A percentile compares a stretch with the other conserved stretches of the same genome.
Conservation (phyloP, 2,888 invertebrate species). For the Heliconius erato region DNA sequence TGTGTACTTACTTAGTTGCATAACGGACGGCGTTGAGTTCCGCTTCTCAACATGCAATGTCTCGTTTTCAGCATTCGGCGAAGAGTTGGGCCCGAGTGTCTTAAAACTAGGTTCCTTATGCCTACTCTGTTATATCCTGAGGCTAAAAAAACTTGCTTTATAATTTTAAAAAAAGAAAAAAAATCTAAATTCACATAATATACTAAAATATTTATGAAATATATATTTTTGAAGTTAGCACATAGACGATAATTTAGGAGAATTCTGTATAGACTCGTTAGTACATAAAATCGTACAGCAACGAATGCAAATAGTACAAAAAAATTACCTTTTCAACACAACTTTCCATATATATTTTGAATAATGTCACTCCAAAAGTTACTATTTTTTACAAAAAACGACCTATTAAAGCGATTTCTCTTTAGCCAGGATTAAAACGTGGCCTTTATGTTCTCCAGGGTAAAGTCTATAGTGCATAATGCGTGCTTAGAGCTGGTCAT, state of each 20-base stretch:
- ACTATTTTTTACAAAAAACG: conserved; percentile 9
- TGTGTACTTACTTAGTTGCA: too few relatives aligned
- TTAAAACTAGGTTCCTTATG: neutral
- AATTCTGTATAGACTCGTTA: conserved; percentile 21
- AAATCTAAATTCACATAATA: too few relatives aligned
- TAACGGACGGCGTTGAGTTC: too few relatives aligned
- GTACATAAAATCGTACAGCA: neutral
- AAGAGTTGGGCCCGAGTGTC: neutral
- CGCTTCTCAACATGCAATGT: too few relatives aligned
- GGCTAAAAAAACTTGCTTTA: too few relatives aligned
- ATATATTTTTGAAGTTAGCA: neutral
- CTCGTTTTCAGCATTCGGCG: too few relatives aligned
- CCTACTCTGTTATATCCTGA: too few relatives aligned
- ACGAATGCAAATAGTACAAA: neutral
- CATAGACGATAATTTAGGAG: neutral
- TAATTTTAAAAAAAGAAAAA: too few relatives aligned
- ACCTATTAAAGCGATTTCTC: conserved; percentile 24
- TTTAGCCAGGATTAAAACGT: neutral
- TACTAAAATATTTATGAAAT: too few relatives aligned
- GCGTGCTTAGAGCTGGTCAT: neutral
- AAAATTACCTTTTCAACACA: conserved; percentile 7
- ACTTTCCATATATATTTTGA: conserved; percentile 17
- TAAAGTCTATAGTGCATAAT: conserved; percentile 31
- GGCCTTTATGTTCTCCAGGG: neutral
- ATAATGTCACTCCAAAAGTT: conserved; percentile 10